These are phyloP conservation scores for Papilio polytes DNA, from an alignment of 1,140 invertebrate species.

Conservation along the genomic window DNA sequence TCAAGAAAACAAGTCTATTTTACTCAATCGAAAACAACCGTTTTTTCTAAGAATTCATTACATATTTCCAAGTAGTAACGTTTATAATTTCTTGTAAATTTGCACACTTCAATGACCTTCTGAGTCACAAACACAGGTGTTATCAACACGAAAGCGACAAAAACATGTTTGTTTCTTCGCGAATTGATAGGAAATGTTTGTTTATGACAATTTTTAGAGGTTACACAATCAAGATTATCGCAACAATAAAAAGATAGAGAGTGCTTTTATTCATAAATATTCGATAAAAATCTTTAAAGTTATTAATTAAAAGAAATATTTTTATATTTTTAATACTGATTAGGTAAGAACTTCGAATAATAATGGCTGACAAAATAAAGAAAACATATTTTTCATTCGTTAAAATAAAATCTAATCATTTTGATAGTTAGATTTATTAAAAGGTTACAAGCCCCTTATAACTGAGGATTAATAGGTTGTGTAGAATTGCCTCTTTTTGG, in stretches of 20 bases:
- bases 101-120: not conserved
- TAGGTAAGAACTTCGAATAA: no score
- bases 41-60: not conserved
- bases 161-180: not conserved
- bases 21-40: not conserved
- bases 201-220: conserved; percentile 1
- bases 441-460: no score
- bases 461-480: no score
- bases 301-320: not conserved
- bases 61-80: not conserved
- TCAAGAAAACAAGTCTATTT: not conserved
- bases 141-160: not conserved
- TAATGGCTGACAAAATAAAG: no score
- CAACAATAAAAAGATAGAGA: not conserved
- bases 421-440: no score
- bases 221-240: not conserved
- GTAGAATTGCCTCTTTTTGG: no score
- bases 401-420: no score
- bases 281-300: not conserved
- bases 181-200: not conserved
- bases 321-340: no score
- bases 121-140: conserved; percentile 1
- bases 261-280: not conserved
- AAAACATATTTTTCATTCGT: no score
- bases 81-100: conserved; percentile 5